Evolutionary conservation across 2,113 vertebrate genomes (phyloP).

Genomic region (Thermophis baileyi): DNA sequence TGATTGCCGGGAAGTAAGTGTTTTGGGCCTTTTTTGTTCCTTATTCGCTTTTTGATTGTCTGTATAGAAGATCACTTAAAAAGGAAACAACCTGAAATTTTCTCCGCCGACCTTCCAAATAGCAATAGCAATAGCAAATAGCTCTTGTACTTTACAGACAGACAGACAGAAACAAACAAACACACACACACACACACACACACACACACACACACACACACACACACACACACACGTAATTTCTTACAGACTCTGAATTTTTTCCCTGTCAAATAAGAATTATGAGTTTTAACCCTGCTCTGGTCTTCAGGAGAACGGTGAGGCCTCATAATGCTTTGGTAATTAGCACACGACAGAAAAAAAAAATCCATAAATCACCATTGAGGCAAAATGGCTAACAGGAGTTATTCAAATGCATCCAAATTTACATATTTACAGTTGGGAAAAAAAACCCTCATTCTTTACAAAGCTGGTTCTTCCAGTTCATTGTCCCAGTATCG

Average conservation of each 20-base stretch:
- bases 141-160: not conserved
- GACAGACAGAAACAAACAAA: no score
- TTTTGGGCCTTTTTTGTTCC: not conserved
- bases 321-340: not conserved
- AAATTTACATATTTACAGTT: not conserved
- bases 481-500: not conserved
- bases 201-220: no score
- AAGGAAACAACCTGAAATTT: not conserved
- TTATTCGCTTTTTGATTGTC: not conserved
- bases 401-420: not conserved
- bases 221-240: not conserved
- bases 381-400: not conserved
- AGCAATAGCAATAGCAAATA: no score
- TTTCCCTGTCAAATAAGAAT: not conserved
- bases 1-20: no score
- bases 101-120: not conserved
- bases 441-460: not conserved
- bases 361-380: not conserved
- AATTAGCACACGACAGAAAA: not conserved
- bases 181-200: no score
- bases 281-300: not conserved
- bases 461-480: not conserved
- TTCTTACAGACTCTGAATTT: not conserved
- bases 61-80: not conserved
- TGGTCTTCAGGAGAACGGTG: not conserved